Percentiles rank a stretch among this genome's conserved stretches.
Evolutionary conservation across 2,113 vertebrate species (phyloP).

Genomic region (Ramphastos sulfuratus): DNA sequence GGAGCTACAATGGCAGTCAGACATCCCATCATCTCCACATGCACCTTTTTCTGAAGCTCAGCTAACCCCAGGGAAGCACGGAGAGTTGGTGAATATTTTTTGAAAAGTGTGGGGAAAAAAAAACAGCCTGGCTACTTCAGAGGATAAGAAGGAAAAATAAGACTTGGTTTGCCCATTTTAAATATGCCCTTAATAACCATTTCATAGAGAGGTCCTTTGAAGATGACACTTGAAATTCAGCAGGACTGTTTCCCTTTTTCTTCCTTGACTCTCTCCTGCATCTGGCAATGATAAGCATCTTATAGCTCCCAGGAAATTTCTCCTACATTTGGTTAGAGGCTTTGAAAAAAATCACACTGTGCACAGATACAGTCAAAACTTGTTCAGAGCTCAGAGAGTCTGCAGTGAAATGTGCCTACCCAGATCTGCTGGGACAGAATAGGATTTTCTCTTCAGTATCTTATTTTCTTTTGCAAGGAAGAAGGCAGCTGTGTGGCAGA

Average conservation of each 20-base stretch:
- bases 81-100: not conserved
- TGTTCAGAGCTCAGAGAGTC: not conserved
- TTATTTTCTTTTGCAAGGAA: not conserved
- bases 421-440: not conserved
- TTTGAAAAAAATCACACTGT: not conserved
- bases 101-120: not conserved
- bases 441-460: not conserved
- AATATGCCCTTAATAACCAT: not conserved
- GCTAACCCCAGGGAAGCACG: rapidly evolving
- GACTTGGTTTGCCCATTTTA: not conserved
- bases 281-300: not conserved
- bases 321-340: not conserved
- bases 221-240: not conserved
- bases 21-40: rapidly evolving
- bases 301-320: not conserved
- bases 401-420: not conserved
- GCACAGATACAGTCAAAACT: not conserved
- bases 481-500: not conserved
- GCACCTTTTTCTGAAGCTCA: not conserved
- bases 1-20: not conserved
- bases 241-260: not conserved
- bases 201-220: not conserved
- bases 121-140: not conserved
- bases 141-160: not conserved
- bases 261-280: not conserved